Evolutionary conservation across 2,888 invertebrate genomes (phyloP), one percentile per base, ranked within the genome.

Genomic region (Melikaiella ostensackeni): DNA sequence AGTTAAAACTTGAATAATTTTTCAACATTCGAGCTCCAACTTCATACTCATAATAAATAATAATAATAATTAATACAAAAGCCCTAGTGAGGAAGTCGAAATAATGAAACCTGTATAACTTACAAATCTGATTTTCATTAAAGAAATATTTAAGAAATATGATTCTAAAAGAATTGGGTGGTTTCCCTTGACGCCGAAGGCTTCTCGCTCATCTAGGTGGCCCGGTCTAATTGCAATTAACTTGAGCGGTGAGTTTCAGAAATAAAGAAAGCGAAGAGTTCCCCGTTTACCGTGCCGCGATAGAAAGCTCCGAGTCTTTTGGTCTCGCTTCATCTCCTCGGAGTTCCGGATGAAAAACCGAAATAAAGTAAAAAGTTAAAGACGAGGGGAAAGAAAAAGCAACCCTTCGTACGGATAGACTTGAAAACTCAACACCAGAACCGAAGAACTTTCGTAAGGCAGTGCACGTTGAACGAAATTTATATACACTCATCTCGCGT

Each of bases 161-260:
- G 13, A 30, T 19, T 50, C 27, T n/a, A n/a, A 24, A 66, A 70
- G 9, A 30, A 50, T 33, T 46, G 11, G 70, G 30, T 50, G 30
- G 50, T 46, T 70, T 50, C 8, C 19, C 13, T 46, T 19, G 27
- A 46, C 27, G 24, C 19, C 42, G 46, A 42, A 38, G 38, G 66
- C 42, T 66, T 66, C 46, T 24, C 46, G 30, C 9, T 70, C 50
- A 50, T 55, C 50, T 21, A 70, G 70, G 70, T 70, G 70, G 50
- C 70, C n/a, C 5, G 50, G 70, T 70, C 50, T 70, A 70, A 70
- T 70, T 70, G 33, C 70, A 70, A 70, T 50, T 70, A 70, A 70
- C 46, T 70, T 70, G 50, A 70, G 33, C 70, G 33, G 30, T 46
- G 50, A 70, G 70, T 70, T 70, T 46, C 50, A 46, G 70, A 70